Percentiles rank a stretch among this genome's conserved stretches.
phyloP scores from a whole-genome alignment of 2,888 invertebrate genomes.

The Prenolepis imparis region DNA sequence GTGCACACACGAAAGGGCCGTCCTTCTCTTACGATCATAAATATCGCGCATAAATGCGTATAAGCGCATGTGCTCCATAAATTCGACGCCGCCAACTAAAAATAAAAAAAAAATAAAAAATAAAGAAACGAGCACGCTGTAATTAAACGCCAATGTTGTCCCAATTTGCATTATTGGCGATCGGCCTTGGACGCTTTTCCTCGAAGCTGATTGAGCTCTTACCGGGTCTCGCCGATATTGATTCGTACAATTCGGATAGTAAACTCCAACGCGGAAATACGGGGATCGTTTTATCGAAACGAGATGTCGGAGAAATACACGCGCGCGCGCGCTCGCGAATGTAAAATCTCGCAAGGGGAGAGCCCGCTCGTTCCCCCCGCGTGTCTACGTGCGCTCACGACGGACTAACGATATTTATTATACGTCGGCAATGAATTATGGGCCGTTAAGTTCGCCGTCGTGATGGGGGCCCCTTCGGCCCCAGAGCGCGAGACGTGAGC shows the following conservation, averaged over 20 bases:
- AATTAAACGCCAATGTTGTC: constrained; percentile 30
- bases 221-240: not conserved
- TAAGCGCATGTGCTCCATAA: constrained; percentile 42
- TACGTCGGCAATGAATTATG: constrained; percentile 81
- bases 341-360: constrained; percentile 59
- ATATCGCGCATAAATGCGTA: constrained; percentile 51
- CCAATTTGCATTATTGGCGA: constrained; percentile 24
- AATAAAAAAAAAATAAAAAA: not conserved
- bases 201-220: not conserved
- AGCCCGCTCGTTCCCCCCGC: constrained; percentile 17
- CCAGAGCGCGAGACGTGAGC: constrained; percentile 57
- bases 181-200: not conserved
- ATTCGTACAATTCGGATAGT: not conserved
- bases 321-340: constrained; percentile 20
- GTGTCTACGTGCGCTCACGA: constrained; percentile 70
- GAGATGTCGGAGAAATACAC: not conserved
- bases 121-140: not conserved
- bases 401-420: constrained; percentile 80
- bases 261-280: not conserved
- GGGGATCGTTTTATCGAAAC: not conserved
- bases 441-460: constrained; percentile 79
- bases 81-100: constrained; percentile 32
- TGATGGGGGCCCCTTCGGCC: constrained; percentile 73
- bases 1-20: constrained; percentile 40
- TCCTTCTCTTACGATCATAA: constrained; percentile 47